Percentiles rank a stretch among this genome's conserved stretches.
These are phyloP conservation scores for Passer domesticus DNA, from an alignment of 2,113 vertebrate genomes.

Conservation along the genomic window DNA sequence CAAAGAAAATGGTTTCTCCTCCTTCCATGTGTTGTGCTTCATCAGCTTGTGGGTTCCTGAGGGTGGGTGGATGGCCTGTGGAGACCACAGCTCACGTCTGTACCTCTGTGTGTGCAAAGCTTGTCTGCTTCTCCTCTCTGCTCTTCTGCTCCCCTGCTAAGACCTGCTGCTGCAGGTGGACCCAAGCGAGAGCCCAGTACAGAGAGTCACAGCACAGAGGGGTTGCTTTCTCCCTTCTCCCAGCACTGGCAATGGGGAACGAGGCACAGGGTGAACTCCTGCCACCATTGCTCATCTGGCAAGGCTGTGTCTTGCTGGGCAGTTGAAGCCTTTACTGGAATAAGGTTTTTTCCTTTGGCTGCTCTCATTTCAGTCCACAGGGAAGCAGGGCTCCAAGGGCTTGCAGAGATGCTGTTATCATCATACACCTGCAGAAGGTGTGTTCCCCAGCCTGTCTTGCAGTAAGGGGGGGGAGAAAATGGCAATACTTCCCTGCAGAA, in stretches of 20 bases:
- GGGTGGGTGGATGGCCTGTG: background rate
- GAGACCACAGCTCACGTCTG: background rate
- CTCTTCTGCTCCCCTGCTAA: background rate
- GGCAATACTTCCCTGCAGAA: background rate
- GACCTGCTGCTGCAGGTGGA: background rate
- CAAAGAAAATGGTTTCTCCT: background rate
- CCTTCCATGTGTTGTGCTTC: background rate
- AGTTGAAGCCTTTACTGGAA: background rate
- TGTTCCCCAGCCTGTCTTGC: background rate
- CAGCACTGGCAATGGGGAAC: background rate
- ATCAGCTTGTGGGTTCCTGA: background rate
- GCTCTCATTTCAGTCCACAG: background rate
- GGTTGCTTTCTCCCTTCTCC: background rate
- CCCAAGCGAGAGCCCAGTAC: background rate
- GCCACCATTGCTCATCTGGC: background rate
- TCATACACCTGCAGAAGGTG: background rate
- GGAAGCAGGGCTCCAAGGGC: background rate
- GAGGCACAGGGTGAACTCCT: background rate
- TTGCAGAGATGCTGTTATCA: background rate
- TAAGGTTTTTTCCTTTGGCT: background rate
- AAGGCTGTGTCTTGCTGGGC: background rate
- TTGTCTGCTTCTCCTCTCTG: background rate
- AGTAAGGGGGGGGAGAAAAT: background rate
- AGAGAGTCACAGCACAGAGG: background rate
- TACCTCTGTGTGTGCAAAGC: background rate